These are phyloP conservation scores for Amphibalanus amphitrite DNA, from an alignment of 1,140 invertebrate species.

Conservation along the genomic window DNA sequence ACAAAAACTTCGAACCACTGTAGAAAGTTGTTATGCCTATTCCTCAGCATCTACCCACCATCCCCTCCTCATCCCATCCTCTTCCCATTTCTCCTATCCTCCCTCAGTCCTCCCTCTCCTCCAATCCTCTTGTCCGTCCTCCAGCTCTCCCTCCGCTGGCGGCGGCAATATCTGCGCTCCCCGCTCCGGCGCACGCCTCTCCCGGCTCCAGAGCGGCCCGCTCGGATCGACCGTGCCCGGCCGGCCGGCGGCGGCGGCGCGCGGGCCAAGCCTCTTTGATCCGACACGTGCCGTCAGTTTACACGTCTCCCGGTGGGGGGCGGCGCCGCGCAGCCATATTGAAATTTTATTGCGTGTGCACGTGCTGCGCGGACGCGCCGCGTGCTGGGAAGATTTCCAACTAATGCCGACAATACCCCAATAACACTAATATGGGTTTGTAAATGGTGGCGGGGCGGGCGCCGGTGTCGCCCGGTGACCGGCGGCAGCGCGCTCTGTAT, in stretches of 20 bases:
- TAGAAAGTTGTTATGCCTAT: no score
- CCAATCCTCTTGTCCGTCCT: no score
- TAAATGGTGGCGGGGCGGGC: background rate
- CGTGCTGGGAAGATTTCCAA: background rate
- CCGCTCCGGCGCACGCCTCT: no score
- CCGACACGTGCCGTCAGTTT: background rate
- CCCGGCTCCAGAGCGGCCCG: background rate
- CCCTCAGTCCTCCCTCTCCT: no score
- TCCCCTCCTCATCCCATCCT: no score
- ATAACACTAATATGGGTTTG: conserved; percentile 2
- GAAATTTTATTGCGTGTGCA: background rate
- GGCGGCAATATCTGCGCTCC: background rate
- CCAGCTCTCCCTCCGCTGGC: no score
- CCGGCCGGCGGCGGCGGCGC: no score
- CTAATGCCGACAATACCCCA: background rate
- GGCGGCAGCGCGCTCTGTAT: background rate
- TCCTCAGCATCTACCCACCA: no score
- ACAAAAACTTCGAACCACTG: no score
- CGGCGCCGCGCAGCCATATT: background rate
- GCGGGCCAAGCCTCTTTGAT: background rate
- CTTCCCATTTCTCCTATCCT: no score
- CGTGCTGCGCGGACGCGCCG: background rate
- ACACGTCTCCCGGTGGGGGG: background rate
- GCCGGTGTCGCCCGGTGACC: background rate
- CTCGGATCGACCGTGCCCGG: background rate